Evolutionary conservation across 2,113 vertebrate genomes (phyloP), one percentile per base, ranked within the genome.

Genomic region (Atractosteus spatula): DNA sequence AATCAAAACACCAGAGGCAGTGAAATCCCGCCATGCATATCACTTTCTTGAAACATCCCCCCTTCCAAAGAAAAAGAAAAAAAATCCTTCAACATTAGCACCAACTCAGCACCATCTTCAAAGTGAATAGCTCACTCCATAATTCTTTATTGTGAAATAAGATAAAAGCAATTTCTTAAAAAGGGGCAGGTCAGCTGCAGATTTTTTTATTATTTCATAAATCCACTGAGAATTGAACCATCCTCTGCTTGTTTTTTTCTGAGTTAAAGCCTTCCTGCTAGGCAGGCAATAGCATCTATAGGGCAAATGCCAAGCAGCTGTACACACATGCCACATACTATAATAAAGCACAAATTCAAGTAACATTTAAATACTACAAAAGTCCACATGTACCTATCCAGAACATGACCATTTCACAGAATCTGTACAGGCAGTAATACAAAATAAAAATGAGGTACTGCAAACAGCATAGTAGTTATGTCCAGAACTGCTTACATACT

Each of bases 1-100:
- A 93, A 92, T 93, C 90, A 95, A 96, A 98, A 96, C 96, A 98
- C 97, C 96, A 95, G 95, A 96, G 95, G 96, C 95, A 96, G 92
- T 84, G 88, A 95, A 92, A 92, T 91, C 93, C 95, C 95, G 93
- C 94, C 97, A 97, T 97, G 97, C 97, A 96, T 81, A 65, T 68
- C 71, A 85, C 87, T 87, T 82, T 75, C 78, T 69, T 66, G 45
- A 91, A 79, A 83, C 86, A 94, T 90, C 86, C 92, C 92, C 89
- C 92, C 88, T 92, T 90, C 88, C 84, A 80, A 70, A 83, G 80
- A 84, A 79, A 83, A 82, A 86, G 74, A 81, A 47, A 74, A 86
- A 74, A 86, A 86, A 86, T 95, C 91, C 92, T 92, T 92, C 88
- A 91, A 94, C 91, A 92, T 91, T 88, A 97, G 96, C 95, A 97